Base-by-base conservation (phyloP, 2,113 vertebrate species). In the Hippotragus niger region DNA sequence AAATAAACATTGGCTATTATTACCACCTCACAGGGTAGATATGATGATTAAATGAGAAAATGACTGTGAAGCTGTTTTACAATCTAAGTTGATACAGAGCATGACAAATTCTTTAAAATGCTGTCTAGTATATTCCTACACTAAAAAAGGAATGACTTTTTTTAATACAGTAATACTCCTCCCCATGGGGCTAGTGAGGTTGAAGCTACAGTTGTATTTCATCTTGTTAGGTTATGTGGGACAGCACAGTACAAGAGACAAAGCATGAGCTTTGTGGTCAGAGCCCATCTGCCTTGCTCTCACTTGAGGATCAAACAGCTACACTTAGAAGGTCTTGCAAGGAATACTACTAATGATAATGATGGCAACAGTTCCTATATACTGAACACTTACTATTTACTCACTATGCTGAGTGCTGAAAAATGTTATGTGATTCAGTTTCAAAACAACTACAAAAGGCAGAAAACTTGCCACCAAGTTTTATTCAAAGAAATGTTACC, bases 1-100 rank as follows among this genome's bases (percentile, higher is more conserved):
- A 94, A 76, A 86, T 91, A 98, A 94, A 91, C 84, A 23, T 23
- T 97, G 88, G 60, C 52, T 90, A 55, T 94, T 81, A 91, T 52
- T 60, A 71, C 19, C 3, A 95, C 80, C 25, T 78, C 64, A 96
- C 3, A 92, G 55, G 31, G 13, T 5, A 87, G 36, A 90, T 81
- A 94, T 13, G 33, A 97, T 53, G 19, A 82, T 94, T 83, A 81
- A 97, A 87, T 85, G 84, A 94, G 43, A 92, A 90, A 91, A 85
- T 88, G 67, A 91, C 36, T 92, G 6, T 76, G n/a, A 95, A 89
- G 36, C 12, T 78, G 25, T 74, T 95, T 94, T 91, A 88, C 21
- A 95, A 91, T 78, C 36, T 55, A 96, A 85, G 11, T 53, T 92
- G 74, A 52, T 91, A 2, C 43, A 94, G 91, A 96, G 81, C 84